These are phyloP conservation scores for Megastigmus dorsalis DNA, from an alignment of 2,888 invertebrate genomes.

Conservation along the genomic window DNA sequence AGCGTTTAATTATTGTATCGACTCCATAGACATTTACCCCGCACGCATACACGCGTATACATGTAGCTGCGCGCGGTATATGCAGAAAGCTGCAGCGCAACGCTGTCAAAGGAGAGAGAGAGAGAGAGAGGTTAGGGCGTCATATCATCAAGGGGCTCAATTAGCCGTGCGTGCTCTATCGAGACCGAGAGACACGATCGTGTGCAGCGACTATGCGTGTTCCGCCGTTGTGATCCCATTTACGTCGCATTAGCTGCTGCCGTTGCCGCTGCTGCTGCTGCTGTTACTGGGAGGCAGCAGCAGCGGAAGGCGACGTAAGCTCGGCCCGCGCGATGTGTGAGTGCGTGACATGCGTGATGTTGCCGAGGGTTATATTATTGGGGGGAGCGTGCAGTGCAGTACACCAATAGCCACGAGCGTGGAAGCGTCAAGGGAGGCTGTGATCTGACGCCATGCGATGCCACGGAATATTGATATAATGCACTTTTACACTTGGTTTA, in stretches of 20 bases:
- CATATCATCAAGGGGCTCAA: conserved; percentile 37
- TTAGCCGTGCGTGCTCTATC: conserved; percentile 49
- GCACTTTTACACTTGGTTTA: too few species aligned
- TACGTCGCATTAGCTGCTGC: conserved; percentile 66
- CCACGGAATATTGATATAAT: too few species aligned
- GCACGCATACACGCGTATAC: background rate
- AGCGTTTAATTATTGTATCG: conserved; percentile 10
- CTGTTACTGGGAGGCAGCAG: too few species aligned
- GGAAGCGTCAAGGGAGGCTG: too few species aligned
- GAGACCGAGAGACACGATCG: conserved; percentile 37
- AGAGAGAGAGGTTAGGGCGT: background rate
- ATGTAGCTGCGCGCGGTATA: too few species aligned
- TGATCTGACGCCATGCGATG: too few species aligned
- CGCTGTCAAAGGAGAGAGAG: background rate
- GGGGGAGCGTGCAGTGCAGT: too few species aligned
- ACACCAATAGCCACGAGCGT: too few species aligned
- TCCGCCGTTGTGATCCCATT: conserved; percentile 71
- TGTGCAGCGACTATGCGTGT: conserved; percentile 67
- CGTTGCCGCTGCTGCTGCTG: too few species aligned
- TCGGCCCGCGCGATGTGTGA: background rate
- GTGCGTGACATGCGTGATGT: background rate
- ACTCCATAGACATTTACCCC: background rate
- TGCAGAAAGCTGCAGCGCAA: too few species aligned
- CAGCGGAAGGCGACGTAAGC: conserved; percentile 28
- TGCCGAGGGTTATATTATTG: too few species aligned